Evolutionary conservation across 1,140 invertebrate species (phyloP).

Genomic region (Hydropsyche tenuis): DNA sequence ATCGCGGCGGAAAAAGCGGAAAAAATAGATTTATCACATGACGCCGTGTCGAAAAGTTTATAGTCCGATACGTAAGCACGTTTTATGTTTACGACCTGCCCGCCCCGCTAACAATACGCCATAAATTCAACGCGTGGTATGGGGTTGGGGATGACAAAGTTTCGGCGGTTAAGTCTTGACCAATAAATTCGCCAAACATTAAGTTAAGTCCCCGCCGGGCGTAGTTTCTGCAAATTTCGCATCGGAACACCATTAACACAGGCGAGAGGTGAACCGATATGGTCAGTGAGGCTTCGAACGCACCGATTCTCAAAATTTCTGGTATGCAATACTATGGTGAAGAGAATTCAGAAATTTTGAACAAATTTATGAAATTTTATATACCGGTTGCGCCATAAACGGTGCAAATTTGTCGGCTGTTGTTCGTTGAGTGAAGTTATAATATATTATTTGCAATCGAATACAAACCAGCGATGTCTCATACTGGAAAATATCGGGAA

Average conservation of each 20-base stretch:
- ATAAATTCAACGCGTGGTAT: conserved; percentile 40
- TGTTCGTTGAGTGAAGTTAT: no score
- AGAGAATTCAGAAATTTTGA: no score
- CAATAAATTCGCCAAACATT: conserved; percentile 50
- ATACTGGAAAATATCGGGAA: no score
- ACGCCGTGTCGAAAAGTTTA: conserved; percentile 42
- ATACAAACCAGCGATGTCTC: no score
- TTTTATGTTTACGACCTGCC: conserved; percentile 47
- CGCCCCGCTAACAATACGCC: conserved; percentile 45
- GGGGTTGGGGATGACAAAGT: conserved; percentile 45
- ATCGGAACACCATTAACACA: conserved; percentile 47
- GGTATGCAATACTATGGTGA: background rate
- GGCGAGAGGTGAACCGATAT: conserved; percentile 29
- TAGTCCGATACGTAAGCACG: conserved; percentile 46
- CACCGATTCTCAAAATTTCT: background rate
- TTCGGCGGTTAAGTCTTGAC: conserved; percentile 49
- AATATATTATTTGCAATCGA: no score
- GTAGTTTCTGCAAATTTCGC: conserved; percentile 46
- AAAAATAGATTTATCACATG: conserved; percentile 46
- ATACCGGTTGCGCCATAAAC: no score
- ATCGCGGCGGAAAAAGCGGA: background rate
- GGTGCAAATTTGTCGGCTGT: no score
- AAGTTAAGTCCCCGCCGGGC: conserved; percentile 38
- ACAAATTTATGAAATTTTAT: no score
- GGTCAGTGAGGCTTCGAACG: conserved; percentile 12